These are phyloP conservation scores for Morelia viridis DNA, from an alignment of 2,797 vertebrate species.

Conservation along the genomic window DNA sequence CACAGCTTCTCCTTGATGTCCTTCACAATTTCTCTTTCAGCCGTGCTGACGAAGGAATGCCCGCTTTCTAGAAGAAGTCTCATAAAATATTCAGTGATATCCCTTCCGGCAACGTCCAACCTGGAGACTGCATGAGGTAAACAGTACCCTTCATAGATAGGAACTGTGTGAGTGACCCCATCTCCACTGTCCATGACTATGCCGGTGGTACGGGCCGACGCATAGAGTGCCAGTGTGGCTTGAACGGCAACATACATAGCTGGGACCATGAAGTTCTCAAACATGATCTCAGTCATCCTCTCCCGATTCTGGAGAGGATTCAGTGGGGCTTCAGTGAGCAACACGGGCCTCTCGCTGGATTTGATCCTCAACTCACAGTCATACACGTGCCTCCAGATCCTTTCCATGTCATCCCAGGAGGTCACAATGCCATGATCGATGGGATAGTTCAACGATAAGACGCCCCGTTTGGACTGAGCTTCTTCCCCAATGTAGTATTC, in stretches of 20 bases:
- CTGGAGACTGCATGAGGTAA: slow-evolving; percentile 49
- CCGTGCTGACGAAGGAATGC: slow-evolving; percentile 46
- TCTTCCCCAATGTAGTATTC: slow-evolving; percentile 55
- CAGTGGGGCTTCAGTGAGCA: slow-evolving; percentile 49
- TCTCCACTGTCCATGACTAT: slow-evolving; percentile 50
- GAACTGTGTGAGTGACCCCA: slow-evolving; percentile 47
- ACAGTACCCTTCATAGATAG: slow-evolving; percentile 53
- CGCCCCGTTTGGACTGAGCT: slow-evolving; percentile 41
- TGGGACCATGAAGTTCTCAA: slow-evolving; percentile 46
- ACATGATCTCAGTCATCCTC: slow-evolving; percentile 52
- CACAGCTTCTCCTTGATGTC: slow-evolving; percentile 61
- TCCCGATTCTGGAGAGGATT: slow-evolving; percentile 49
- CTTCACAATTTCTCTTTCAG: slow-evolving; percentile 55
- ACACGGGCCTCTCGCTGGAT: slow-evolving; percentile 38
- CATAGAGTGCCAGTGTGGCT: slow-evolving; percentile 31
- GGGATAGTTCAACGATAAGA: slow-evolving; percentile 48
- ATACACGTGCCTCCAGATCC: slow-evolving; percentile 51
- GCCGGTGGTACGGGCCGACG: slow-evolving; percentile 37
- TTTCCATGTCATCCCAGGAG: slow-evolving; percentile 54
- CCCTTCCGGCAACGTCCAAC: slow-evolving; percentile 48
- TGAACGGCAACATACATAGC: slow-evolving; percentile 45
- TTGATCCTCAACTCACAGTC: slow-evolving; percentile 49
- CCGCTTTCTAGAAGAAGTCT: slow-evolving; percentile 55
- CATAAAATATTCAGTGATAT: slow-evolving; percentile 54
- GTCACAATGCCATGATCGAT: slow-evolving; percentile 54